phyloP scores from a whole-genome alignment of 2,113 vertebrate species.

The Ciconia stormi region DNA sequence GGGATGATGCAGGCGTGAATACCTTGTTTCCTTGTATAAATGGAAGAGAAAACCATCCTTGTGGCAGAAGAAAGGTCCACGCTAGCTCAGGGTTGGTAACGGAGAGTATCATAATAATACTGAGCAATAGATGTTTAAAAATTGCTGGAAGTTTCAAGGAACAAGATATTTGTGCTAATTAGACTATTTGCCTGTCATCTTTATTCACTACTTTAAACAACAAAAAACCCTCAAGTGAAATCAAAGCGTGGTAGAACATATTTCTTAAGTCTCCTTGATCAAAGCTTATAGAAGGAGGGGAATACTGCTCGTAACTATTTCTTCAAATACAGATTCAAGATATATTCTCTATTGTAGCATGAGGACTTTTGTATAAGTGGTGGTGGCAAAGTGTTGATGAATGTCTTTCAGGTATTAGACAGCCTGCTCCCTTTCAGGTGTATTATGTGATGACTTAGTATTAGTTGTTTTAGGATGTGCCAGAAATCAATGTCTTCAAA shows the following conservation, averaged over 20 bases:
- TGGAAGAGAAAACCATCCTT: not conserved
- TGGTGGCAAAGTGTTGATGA: not conserved
- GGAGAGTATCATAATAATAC: not conserved
- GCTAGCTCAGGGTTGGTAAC: not conserved
- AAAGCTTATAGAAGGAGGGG: not conserved
- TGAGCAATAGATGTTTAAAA: not conserved
- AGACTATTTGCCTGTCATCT: conserved; percentile 37
- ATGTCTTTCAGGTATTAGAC: not conserved
- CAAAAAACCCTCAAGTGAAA: conserved; percentile 32
- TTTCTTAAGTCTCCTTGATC: conserved; percentile 20
- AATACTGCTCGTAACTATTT: not conserved
- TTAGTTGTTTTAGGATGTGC: not conserved
- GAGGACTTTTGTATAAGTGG: not conserved
- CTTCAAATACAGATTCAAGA: not conserved
- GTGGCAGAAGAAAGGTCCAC: not conserved
- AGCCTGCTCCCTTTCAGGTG: not conserved
- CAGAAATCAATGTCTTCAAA: not conserved
- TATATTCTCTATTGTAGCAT: not conserved
- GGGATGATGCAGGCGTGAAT: not conserved
- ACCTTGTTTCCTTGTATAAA: not conserved
- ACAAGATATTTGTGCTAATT: conserved; percentile 34
- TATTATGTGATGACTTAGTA: not conserved
- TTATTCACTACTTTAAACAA: conserved; percentile 43
- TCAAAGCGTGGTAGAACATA: conserved; percentile 8
- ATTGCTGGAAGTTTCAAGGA: not conserved